These are phyloP conservation scores for Platyscapa corneri DNA, from an alignment of 1,140 invertebrate genomes.

Conservation along the genomic window DNA sequence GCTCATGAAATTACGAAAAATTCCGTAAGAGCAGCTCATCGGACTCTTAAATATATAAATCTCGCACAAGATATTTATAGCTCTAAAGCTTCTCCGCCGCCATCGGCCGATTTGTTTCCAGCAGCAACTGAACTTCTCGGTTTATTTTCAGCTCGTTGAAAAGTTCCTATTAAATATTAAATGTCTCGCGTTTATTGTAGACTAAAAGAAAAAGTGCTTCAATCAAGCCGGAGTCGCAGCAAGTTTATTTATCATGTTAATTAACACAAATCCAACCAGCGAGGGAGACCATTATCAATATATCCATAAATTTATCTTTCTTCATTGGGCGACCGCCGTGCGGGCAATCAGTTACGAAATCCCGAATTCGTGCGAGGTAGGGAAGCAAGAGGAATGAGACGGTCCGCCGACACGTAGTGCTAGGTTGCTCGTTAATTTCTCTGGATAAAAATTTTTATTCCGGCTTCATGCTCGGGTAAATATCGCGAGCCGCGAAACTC, in stretches of 20 bases:
- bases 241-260: constrained; percentile 7
- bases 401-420: neutral
- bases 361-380: neutral
- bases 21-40: neutral
- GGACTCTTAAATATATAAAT: neutral
- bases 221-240: neutral
- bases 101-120: neutral
- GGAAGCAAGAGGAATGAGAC: neutral
- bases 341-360: neutral
- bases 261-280: neutral
- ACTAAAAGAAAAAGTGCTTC: neutral
- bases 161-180: neutral
- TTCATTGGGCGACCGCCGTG: neutral
- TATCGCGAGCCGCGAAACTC: neutral
- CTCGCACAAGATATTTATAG: constrained; percentile 11
- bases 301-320: neutral
- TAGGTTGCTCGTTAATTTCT: neutral
- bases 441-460: neutral
- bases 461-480: neutral
- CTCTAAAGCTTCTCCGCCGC: neutral
- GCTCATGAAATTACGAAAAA: neutral
- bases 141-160: constrained; percentile 1
- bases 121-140: neutral
- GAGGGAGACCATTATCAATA: neutral
- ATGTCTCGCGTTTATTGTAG: neutral